Evolutionary conservation across 2,888 invertebrate genomes (phyloP), one percentile per base, ranked within the genome.

Genomic region (Chesias legatella): DNA sequence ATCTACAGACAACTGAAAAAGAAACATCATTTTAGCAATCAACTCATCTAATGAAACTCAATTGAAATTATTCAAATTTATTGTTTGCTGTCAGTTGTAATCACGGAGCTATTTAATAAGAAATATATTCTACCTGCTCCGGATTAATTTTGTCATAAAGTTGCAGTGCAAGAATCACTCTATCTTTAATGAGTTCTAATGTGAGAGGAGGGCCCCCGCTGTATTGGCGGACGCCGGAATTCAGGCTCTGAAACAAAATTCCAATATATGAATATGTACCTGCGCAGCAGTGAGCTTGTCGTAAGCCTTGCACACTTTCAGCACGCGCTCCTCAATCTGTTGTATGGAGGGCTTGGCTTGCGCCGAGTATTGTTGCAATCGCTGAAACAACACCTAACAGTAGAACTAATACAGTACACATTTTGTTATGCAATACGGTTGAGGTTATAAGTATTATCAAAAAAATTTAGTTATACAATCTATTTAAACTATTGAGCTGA

Each of bases 81-180:
- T 3, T 17, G 13, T 3, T 2, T 17, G 3, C 5, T 2, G 13
- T 3, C 7, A 22, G 7, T 22, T 13, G 27, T 7, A 23, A 13
- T 8, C 11, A 10, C 13, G 10, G 6, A 27, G 4, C 6, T 13
- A 22, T 5, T 6, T 17, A 22, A 9, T 13, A 39, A 22, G 11
- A 28, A 30, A 33, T 25, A 32, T 23, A 34, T 37, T 38, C 89
- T 95, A 98, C 98, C 96, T 98, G 96, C 67, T 92, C 91, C 60
- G 96, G 93, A 73, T 95, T 92, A 88, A 99, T 91, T 93, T 99
- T 99, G 91, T 99, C 99, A 91, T 97, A 99, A 62, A 99, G 93
- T 90, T 95, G 95, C 70, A 99, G 93, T 56, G 98, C 97, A 85
- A 99, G 94, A 67, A 98, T 89, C 58, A 99, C 97, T 78, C 99